Conservation (phyloP, 2,113 vertebrate genomes). For the Myrmecobius fasciatus region DNA sequence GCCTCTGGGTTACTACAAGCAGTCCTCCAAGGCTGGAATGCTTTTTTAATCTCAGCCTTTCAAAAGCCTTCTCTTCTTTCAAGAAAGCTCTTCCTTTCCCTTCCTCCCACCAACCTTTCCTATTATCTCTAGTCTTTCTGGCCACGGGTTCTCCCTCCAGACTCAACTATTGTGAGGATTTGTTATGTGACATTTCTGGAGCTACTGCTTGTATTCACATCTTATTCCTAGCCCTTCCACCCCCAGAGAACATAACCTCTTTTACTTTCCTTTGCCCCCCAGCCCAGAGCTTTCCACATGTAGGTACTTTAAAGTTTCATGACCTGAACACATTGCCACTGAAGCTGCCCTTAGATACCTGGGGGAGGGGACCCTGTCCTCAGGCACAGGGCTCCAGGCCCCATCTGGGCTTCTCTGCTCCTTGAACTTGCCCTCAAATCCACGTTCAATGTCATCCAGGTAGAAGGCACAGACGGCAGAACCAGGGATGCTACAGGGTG, state of each 20-base stretch:
- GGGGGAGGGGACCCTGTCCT: constrained; percentile 93
- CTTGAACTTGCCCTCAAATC: constrained; percentile 93
- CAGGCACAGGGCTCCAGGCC: constrained; percentile 92
- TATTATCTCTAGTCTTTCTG: not conserved
- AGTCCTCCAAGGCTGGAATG: not conserved
- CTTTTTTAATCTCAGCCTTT: not conserved
- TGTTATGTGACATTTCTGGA: not conserved
- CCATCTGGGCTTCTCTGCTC: constrained; percentile 91
- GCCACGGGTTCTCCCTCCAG: not conserved
- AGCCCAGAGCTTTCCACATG: not conserved
- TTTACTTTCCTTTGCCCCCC: not conserved
- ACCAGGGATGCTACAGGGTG: constrained; percentile 90
- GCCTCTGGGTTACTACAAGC: not conserved
- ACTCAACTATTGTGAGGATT: not conserved
- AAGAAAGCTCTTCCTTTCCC: too few relatives aligned
- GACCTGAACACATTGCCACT: not conserved
- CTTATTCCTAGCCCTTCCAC: not conserved
- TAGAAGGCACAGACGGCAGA: constrained; percentile 96
- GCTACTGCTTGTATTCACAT: not conserved
- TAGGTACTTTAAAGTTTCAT: not conserved
- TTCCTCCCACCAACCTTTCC: not conserved
- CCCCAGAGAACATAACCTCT: not conserved
- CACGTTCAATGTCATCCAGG: constrained; percentile 95
- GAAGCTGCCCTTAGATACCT: constrained; percentile 83
- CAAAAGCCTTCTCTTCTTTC: not conserved